These are phyloP conservation scores for Kryptolebias ocellatus DNA, from an alignment of 2,797 vertebrate species.

Conservation along the genomic window DNA sequence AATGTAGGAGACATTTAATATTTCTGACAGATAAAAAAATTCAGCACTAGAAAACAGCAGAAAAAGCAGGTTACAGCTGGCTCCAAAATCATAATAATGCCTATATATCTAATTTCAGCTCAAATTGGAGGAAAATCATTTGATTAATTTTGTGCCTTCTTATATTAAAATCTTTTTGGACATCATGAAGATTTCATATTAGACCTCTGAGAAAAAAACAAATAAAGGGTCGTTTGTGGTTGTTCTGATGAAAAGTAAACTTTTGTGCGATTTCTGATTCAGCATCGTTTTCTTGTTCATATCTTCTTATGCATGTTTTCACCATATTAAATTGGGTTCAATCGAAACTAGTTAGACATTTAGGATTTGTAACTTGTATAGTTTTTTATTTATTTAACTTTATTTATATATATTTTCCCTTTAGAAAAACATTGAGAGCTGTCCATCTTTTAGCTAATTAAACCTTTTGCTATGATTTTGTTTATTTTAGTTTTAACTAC, in stretches of 20 bases:
- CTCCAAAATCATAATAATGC: conserved; percentile 38
- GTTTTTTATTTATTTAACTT: too few relatives aligned
- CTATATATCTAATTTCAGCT: conserved; percentile 35
- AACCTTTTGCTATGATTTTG: too few relatives aligned
- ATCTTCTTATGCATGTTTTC: too few relatives aligned
- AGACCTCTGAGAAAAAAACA: conserved; percentile 30
- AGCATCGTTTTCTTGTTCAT: too few relatives aligned
- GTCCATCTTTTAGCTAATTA: too few relatives aligned
- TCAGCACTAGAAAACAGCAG: conserved; percentile 40
- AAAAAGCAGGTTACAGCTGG: conserved; percentile 54
- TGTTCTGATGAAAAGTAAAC: too few relatives aligned
- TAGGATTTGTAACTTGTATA: too few relatives aligned
- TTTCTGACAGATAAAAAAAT: conserved; percentile 2
- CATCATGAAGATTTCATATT: conserved; percentile 14
- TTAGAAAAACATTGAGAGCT: too few relatives aligned
- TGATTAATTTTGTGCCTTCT: conserved; percentile 39
- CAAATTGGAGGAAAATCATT: conserved; percentile 45
- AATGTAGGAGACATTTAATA: conserved; percentile 18
- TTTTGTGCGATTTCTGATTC: background rate
- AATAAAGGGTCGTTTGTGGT: conserved; percentile 21
- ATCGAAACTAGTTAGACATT: too few relatives aligned
- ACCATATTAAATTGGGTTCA: too few relatives aligned
- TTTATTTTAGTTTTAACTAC: too few relatives aligned
- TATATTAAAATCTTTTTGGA: conserved; percentile 41
- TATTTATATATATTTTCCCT: too few relatives aligned